Conservation (phyloP, 2,888 invertebrate species). For the Pyrrhosoma nymphula region DNA sequence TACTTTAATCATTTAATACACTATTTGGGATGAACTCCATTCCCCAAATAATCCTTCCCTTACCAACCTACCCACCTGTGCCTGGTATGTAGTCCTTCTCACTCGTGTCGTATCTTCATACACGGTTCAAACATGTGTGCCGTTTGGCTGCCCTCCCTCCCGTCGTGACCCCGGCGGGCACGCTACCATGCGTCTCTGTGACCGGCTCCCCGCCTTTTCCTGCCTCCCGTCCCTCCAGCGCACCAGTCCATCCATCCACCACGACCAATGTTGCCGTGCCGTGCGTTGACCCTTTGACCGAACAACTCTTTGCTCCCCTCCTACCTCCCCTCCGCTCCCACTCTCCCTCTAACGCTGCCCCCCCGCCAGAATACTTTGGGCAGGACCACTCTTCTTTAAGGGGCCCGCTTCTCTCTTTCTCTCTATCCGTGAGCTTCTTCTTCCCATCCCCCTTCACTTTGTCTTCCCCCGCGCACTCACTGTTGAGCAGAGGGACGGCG, state of each 20-base stretch:
- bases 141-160: not conserved
- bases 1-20: too few species aligned
- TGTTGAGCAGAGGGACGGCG: not conserved
- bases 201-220: not conserved
- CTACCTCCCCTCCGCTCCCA: not conserved
- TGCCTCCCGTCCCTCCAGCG: not conserved
- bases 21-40: too few species aligned
- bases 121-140: not conserved
- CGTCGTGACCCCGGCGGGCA: not conserved
- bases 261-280: slow-evolving; percentile 59
- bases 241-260: slow-evolving; percentile 26
- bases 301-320: slow-evolving; percentile 40
- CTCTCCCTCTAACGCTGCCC: not conserved
- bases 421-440: not conserved
- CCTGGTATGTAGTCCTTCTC: not conserved
- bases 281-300: slow-evolving; percentile 65
- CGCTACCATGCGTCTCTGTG: not conserved
- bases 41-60: too few species aligned
- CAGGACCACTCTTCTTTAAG: not conserved
- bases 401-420: not conserved
- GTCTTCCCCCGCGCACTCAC: not conserved
- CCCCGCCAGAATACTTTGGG: not conserved
- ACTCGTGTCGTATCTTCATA: not conserved
- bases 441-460: too few species aligned
- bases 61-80: too few species aligned